Conservation (phyloP, 2,797 vertebrate species). For the Tolypeutes matacus region DNA sequence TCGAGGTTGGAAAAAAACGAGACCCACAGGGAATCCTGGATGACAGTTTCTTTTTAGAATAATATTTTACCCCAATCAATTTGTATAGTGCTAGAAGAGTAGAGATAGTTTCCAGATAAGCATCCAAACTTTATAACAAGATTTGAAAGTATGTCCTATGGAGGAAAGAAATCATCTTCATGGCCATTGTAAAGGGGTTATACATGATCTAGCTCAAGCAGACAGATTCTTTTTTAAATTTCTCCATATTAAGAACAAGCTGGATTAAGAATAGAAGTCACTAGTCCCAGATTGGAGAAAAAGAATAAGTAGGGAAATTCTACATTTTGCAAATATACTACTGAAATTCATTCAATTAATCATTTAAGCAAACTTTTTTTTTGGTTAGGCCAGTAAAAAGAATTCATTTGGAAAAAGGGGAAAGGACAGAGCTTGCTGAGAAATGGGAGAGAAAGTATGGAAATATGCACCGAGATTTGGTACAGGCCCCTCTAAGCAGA, state of each 20-base stretch:
- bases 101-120: not conserved
- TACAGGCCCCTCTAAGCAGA: too few species aligned
- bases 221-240: not conserved
- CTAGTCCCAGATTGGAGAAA: not conserved
- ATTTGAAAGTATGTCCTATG: not conserved
- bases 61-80: not conserved
- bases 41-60: not conserved
- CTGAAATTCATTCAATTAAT: not conserved
- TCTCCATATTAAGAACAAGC: not conserved
- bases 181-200: not conserved
- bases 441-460: too few species aligned
- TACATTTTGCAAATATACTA: constrained; percentile 1
- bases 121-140: not conserved
- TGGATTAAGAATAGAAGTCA: not conserved
- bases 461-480: too few species aligned
- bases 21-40: not conserved
- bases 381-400: too few species aligned
- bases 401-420: too few species aligned
- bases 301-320: not conserved
- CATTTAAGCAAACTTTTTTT: not conserved
- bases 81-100: not conserved
- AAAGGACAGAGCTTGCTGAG: too few species aligned
- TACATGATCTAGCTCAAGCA: not conserved
- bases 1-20: not conserved
- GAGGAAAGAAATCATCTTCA: not conserved